Percentiles rank a stretch among this genome's conserved stretches.
phyloP scores from a whole-genome alignment of 2,797 vertebrate species.

The Myotis vivesi region DNA sequence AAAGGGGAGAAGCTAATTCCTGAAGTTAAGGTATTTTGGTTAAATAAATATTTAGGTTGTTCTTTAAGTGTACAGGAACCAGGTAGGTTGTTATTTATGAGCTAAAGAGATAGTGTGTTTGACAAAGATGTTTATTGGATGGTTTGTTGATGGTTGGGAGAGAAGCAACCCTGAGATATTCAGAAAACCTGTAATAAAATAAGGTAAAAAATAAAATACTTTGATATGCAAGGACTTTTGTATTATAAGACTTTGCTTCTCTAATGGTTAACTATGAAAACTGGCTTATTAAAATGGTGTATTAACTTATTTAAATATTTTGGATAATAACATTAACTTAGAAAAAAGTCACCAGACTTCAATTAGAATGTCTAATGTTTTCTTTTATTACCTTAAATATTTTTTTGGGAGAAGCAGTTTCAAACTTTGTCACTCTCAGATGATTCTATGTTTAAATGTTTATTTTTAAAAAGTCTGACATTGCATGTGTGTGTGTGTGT shows the following conservation, averaged over 20 bases:
- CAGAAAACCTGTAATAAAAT: conserved; percentile 49
- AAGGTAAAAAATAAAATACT: conserved; percentile 16
- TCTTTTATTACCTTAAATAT: conserved; percentile 15
- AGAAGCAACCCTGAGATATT: not conserved
- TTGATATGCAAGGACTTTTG: conserved; percentile 21
- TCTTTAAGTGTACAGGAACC: not conserved
- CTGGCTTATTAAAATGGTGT: not conserved
- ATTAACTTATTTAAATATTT: not conserved
- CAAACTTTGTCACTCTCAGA: not conserved
- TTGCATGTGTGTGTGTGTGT: not conserved
- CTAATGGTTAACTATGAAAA: conserved; percentile 34
- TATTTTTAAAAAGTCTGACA: conserved; percentile 22
- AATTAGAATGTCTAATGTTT: not conserved
- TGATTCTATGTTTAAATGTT: conserved; percentile 43
- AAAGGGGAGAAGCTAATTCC: conserved; percentile 64
- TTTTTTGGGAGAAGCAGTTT: not conserved
- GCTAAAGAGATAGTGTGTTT: conserved; percentile 18
- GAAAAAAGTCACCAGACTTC: conserved; percentile 41
- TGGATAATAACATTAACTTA: conserved; percentile 28
- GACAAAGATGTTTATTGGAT: conserved; percentile 40
- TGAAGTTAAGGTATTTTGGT: conserved; percentile 71
- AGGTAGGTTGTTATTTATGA: conserved; percentile 42
- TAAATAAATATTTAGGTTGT: not conserved
- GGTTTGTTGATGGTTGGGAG: conserved; percentile 18
- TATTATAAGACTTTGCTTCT: conserved; percentile 36